Conservation (phyloP, 2,888 invertebrate species). For the Melanargia galathea region DNA sequence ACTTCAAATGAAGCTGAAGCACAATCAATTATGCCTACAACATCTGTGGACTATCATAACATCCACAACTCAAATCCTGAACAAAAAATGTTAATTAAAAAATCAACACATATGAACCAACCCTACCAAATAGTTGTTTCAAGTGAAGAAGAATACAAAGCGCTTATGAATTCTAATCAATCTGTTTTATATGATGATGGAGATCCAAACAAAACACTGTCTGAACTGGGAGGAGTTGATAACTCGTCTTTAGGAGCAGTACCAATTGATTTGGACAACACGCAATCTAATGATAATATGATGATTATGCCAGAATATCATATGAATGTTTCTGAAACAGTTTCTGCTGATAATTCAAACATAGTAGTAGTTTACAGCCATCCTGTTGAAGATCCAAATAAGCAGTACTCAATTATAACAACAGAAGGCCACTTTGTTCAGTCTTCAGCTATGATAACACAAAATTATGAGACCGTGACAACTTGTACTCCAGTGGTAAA, state of each 20-base stretch:
- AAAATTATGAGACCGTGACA: constrained; percentile 70
- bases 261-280: constrained; percentile 69
- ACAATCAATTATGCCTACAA: constrained; percentile 50
- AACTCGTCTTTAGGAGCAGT: constrained; percentile 54
- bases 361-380: constrained; percentile 85
- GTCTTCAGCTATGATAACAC: constrained; percentile 67
- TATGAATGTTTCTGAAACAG: constrained; percentile 77
- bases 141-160: constrained; percentile 77
- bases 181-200: constrained; percentile 72
- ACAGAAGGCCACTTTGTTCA: constrained; percentile 70
- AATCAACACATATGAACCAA: constrained; percentile 59
- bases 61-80: constrained; percentile 49
- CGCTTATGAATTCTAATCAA: constrained; percentile 70
- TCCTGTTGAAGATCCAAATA: constrained; percentile 79
- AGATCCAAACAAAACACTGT: constrained; percentile 65
- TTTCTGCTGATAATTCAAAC: constrained; percentile 79
- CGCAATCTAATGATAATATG: constrained; percentile 83
- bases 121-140: constrained; percentile 78
- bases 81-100: constrained; percentile 60
- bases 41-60: constrained; percentile 59
- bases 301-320: constrained; percentile 84
- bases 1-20: constrained; percentile 52
- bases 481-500: constrained; percentile 75
- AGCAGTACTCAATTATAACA: constrained; percentile 77
- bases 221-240: constrained; percentile 64